phyloP scores from a whole-genome alignment of 2,888 invertebrate species.

The Chromoteleia sp. region DNA sequence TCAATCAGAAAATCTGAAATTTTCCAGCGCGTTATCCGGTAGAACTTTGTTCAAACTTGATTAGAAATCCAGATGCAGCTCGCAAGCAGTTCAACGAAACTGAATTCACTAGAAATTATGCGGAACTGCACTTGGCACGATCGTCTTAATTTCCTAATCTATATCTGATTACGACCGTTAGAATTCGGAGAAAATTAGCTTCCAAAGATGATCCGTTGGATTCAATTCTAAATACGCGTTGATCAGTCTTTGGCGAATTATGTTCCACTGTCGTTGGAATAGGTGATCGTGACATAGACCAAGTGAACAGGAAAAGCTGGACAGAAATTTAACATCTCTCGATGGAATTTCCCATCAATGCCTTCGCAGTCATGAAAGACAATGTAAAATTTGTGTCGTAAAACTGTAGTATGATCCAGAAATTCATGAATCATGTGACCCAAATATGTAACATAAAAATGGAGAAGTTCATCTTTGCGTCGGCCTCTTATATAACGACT shows the following conservation, averaged over 20 bases:
- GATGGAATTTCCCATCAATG: conserved; percentile 5
- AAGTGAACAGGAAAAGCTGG: conserved; percentile 10
- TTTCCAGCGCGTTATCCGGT: conserved; percentile 13
- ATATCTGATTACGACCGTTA: conserved; percentile 41
- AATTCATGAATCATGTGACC: conserved; percentile 67
- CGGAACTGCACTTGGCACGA: conserved; percentile 42
- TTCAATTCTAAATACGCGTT: conserved; percentile 24
- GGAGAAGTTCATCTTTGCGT: conserved; percentile 57
- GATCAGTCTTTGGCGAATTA: conserved; percentile 16
- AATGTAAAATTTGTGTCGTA: conserved; percentile 1
- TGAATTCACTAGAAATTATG: conserved; percentile 47
- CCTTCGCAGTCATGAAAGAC: background rate
- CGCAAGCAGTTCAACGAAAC: conserved; percentile 22
- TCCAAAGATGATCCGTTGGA: background rate
- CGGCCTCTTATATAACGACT: conserved; percentile 57
- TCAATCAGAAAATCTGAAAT: conserved; percentile 51
- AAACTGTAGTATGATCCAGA: conserved; percentile 20
- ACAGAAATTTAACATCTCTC: conserved; percentile 3
- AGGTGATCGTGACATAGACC: background rate
- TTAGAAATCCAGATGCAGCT: conserved; percentile 33
- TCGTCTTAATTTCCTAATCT: conserved; percentile 44
- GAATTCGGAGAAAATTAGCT: conserved; percentile 31
- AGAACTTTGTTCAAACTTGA: conserved; percentile 45
- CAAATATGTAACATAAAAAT: conserved; percentile 60
- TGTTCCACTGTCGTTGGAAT: background rate